Evolutionary conservation across 2,888 invertebrate species (phyloP), one percentile per base, ranked within the genome.

Genomic region (Steromphala cineraria): DNA sequence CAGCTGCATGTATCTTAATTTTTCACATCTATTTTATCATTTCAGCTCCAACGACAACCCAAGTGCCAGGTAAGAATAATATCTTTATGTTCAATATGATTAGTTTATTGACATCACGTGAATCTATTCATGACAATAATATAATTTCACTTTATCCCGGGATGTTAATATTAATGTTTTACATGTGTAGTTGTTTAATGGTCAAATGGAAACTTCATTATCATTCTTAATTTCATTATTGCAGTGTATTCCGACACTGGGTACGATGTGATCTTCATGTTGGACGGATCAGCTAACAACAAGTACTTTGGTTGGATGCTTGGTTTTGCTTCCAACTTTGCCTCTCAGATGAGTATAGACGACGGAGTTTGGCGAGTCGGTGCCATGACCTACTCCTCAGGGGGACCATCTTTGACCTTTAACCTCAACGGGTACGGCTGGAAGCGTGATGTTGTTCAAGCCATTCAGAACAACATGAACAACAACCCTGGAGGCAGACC

Each of bases 211-310:
- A n/a, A n/a, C n/a, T n/a, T n/a, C n/a, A n/a, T n/a, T n/a, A n/a
- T n/a, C n/a, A 10, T 28, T 5, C 24, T 8, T 24, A 8, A 5
- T 28, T 56, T n/a, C n/a, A 2, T 5, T 13, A 5, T 46, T 46
- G 46, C 46, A 46, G 46, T 46, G 5, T 46, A 46, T 46, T 46
- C 46, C 8, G 83, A 84, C 10, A 82, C 79, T 62, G 87, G 87
- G 24, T 75, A 67, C 28, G 89, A 90, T 77, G 52, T 90, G 7
- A 82, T 87, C 67, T 85, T 90, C 74, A 85, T 90, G 81, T 78
- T 90, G 81, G 90, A 90, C 81, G 78, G 87, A 13, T 83, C 88
- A 8, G 88, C 88, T n/a, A 83, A 85, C 46, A 83, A 85, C 62
- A 76, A 81, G 7, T 80, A 78, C 78, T 86, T 85, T 62, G 80